Evolutionary conservation across 2,888 invertebrate species (phyloP), one percentile per base, ranked within the genome.

Genomic region (Catocala nupta): DNA sequence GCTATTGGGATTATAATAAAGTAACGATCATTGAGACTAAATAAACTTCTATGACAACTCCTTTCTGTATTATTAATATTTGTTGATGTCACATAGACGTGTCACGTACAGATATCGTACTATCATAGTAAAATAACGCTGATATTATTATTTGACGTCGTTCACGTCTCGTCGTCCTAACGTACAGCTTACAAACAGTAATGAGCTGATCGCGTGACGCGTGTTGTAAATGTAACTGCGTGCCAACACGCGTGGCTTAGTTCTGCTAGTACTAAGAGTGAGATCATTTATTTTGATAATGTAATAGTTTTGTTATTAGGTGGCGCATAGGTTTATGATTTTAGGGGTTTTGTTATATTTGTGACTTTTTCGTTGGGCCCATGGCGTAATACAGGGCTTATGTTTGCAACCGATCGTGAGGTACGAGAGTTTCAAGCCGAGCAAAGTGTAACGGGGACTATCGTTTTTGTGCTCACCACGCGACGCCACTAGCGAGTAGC

Each of bases 101-200:
- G 16, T 42, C 9, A 25, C n/a, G 10, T 39, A 25, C 45, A 51
- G 39, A 52, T 6, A 45, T 59, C 34, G 44, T 58, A 51, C 48
- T 49, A 48, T 39, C 39, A 49, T 10, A 42, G 12, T 42, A 43
- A 33, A 5, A 12, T 34, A 44, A 12, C 9, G 33, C 12, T 11
- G 33, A 39, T 25, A 47, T 12, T 42, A 16, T 49, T 49, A 33
- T 47, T 47, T 25, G 36, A 45, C 45, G 39, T 25, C 34, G 60
- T 55, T 49, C 43, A n/a, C 64, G 62, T 50, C 57, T 45, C 54
- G 57, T 60, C 36, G 54, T 53, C 49, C 42, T 68, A 55, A 56
- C 78, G 72, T 71, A 65, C 47, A 56, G 58, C 50, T 61, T 58
- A 63, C 72, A 77, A 75, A 75, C 55, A 68, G 68, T 72, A 68